Evolutionary conservation across 2,113 vertebrate genomes (phyloP), one percentile per base, ranked within the genome.

Genomic region (Haemorhous mexicanus): DNA sequence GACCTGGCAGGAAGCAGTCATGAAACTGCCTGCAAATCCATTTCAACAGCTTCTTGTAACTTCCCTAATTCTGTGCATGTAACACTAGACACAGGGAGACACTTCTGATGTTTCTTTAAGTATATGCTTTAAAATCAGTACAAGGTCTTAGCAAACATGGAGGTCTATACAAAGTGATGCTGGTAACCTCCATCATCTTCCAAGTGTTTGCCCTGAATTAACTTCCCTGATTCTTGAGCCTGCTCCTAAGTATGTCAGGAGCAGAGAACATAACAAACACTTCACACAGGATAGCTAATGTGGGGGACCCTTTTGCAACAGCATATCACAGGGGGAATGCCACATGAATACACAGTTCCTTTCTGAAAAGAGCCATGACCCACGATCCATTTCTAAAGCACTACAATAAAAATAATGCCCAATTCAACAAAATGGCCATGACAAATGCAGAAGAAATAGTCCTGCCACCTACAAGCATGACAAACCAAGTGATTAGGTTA

Each of bases 301-400:
- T 9, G 14, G 28, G 12, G 12, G 30, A 70, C 9, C 13, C 61
- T 94, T 76, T 62, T 80, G 59, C 22, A 72, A 86, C 47, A 67
- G 23, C 28, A 0, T 15, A 39, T 16, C 55, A 55, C 19, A 37
- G 63, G n/a, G 56, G 22, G 22, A 35, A 59, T 21, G 78, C 30
- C 56, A 24, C 56, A 59, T 41, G 35, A 78, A 52, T 9, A 55
- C 10, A 16, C 0, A 1, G 44, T 1, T 64, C 20, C 56, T 6
- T 61, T 62, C 53, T 73, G 17, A 46, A 75, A 84, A 78, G n/a
- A 73, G 53, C 19, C 67, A 68, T 14, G 74, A 93, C 24, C 43
- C 28, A 39, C 1, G 10, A 66, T 49, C 68, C 17, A 28, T 50
- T 83, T 82, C 39, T 66, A 69, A 75, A 87, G 12, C 49, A 39